Conservation (phyloP, 2,797 vertebrate genomes). For the Halcyon smyrnensis region DNA sequence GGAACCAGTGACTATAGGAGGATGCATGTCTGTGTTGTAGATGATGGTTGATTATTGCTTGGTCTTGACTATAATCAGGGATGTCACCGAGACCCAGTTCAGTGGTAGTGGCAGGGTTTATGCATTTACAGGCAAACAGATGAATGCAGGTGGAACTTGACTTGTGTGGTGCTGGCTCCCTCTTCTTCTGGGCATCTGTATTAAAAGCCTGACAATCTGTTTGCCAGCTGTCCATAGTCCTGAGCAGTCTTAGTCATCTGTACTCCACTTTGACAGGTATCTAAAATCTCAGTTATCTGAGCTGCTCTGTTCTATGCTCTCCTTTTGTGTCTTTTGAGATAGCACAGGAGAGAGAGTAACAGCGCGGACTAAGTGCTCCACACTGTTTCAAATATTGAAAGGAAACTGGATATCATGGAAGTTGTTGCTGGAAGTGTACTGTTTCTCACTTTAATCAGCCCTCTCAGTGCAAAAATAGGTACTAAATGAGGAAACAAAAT, state of each 20-base stretch:
- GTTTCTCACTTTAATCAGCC: constrained; percentile 25
- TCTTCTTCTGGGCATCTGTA: not conserved
- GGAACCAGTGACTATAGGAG: not conserved
- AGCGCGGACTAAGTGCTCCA: not conserved
- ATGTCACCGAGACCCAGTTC: not conserved
- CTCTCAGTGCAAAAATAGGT: constrained; percentile 5
- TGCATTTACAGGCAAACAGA: not conserved
- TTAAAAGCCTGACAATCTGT: not conserved
- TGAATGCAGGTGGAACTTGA: not conserved
- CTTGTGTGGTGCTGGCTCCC: not conserved
- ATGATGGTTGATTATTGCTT: not conserved
- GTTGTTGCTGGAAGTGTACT: not conserved
- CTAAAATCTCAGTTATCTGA: constrained; percentile 43
- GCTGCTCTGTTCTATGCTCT: not conserved
- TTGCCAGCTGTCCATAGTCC: not conserved
- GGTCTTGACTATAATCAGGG: not conserved
- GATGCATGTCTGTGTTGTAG: not conserved
- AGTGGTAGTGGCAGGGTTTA: not conserved
- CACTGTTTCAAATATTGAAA: constrained; percentile 16
- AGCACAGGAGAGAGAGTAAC: not conserved
- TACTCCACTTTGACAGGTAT: not conserved
- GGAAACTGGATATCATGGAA: constrained; percentile 21
- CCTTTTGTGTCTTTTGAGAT: constrained; percentile 34
- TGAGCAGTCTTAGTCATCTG: not conserved
- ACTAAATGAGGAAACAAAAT: constrained; percentile 26